Evolutionary conservation across 2,888 invertebrate species (phyloP).

Genomic region (Thecophora atra): DNA sequence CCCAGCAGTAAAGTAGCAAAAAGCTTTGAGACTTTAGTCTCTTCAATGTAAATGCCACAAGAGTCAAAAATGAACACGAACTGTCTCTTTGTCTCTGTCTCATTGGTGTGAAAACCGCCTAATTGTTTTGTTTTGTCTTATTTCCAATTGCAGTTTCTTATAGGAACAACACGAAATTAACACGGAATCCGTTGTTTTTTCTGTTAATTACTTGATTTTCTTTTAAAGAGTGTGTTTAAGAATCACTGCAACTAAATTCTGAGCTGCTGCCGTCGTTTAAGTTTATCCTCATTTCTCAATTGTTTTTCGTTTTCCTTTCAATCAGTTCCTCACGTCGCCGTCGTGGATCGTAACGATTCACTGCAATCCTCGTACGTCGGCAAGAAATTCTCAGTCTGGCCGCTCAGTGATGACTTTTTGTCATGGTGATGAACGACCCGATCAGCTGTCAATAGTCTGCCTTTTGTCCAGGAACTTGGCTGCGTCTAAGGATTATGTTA

Average conservation of each 20-base stretch:
- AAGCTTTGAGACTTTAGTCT: no score
- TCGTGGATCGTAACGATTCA: background rate
- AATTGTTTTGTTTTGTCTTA: no score
- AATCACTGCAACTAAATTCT: background rate
- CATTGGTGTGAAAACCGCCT: no score
- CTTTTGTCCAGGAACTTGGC: conserved; percentile 34
- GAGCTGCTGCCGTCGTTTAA: background rate
- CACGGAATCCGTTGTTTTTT: no score
- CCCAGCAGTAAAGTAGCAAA: no score
- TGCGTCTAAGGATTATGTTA: conserved; percentile 40
- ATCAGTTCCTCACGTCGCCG: background rate
- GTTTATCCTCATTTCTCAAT: no score
- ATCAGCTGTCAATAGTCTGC: conserved; percentile 33
- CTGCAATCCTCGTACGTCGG: background rate
- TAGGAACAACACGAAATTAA: no score
- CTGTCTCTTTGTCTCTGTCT: no score
- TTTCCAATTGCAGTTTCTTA: no score
- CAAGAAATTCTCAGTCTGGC: background rate
- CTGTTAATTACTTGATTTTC: background rate
- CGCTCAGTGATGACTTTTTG: conserved; percentile 61
- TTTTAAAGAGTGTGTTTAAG: background rate
- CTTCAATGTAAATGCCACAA: no score
- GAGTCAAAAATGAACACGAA: no score
- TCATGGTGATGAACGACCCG: conserved; percentile 60
- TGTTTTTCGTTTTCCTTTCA: background rate